Conservation (phyloP, 2,888 invertebrate species). For the Dexiosoma caninum region DNA sequence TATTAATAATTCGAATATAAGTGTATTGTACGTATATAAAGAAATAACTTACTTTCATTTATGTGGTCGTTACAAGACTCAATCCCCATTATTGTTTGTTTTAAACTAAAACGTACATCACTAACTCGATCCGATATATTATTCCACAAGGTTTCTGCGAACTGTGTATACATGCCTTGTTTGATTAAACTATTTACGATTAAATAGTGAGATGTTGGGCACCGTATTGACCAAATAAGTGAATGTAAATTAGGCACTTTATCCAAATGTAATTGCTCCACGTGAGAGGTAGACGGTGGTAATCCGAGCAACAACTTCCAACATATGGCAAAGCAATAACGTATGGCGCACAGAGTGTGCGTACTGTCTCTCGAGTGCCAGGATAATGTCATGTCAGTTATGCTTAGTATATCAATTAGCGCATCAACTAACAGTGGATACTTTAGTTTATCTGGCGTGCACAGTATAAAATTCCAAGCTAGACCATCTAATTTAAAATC, state of each 20-base stretch:
- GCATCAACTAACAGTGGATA: constrained; percentile 93
- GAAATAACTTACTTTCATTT: constrained; percentile 69
- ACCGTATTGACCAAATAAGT: constrained; percentile 92
- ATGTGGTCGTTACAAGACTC: constrained; percentile 75
- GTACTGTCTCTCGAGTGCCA: constrained; percentile 70
- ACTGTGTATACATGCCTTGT: constrained; percentile 92
- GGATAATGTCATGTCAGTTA: constrained; percentile 84
- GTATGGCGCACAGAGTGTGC: constrained; percentile 87
- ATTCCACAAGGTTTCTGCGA: constrained; percentile 78
- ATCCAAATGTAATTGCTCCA: constrained; percentile 87
- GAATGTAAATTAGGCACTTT: constrained; percentile 88
- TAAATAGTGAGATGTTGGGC: constrained; percentile 90
- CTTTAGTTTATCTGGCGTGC: constrained; percentile 93
- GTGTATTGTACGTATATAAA: no score
- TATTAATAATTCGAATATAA: no score
- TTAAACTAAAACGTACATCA: constrained; percentile 75
- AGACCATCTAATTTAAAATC: constrained; percentile 94
- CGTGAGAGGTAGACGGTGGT: constrained; percentile 92
- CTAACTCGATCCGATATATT: constrained; percentile 76
- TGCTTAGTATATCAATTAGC: constrained; percentile 88
- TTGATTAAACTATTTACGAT: constrained; percentile 92
- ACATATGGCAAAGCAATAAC: constrained; percentile 88
- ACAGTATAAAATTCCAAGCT: constrained; percentile 95
- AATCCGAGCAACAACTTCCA: constrained; percentile 87
- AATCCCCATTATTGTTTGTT: constrained; percentile 74